Percentiles rank a stretch among this genome's conserved stretches.
phyloP scores from a whole-genome alignment of 2,888 invertebrate species.

The Drosophila anomelani region DNA sequence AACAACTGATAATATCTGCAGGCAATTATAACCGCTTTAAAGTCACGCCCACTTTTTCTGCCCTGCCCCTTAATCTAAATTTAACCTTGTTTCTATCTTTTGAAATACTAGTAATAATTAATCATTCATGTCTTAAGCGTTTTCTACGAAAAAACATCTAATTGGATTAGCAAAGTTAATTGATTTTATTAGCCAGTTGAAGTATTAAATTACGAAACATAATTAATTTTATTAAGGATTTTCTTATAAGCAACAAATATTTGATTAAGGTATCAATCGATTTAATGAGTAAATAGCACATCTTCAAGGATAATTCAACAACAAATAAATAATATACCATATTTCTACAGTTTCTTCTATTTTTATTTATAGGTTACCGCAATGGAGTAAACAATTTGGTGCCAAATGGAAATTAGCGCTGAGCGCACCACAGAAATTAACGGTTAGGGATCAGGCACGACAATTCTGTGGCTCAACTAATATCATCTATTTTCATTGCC shows the following conservation, averaged over 20 bases:
- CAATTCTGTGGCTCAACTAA: constrained; percentile 4
- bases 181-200: constrained; percentile 5
- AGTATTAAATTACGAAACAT: constrained; percentile 6
- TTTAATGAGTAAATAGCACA: not conserved
- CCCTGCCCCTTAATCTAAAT: not conserved
- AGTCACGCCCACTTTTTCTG: not conserved
- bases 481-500: constrained; percentile 19
- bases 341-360: not conserved
- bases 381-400: constrained; percentile 22
- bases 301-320: not conserved
- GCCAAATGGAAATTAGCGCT: constrained; percentile 23
- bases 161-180: not conserved
- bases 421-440: constrained; percentile 28
- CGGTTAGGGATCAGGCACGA: constrained; percentile 16
- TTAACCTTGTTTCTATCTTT: not conserved
- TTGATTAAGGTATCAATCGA: not conserved
- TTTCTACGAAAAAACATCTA: not conserved
- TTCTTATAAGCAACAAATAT: too few relatives aligned
- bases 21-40: not conserved
- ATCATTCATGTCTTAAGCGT: not conserved
- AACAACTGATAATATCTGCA: not conserved
- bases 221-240: not conserved
- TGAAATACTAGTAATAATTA: not conserved
- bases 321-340: not conserved
- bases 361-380: not conserved